Evolutionary conservation across 2,113 vertebrate genomes (phyloP).

Genomic region (Meles meles): DNA sequence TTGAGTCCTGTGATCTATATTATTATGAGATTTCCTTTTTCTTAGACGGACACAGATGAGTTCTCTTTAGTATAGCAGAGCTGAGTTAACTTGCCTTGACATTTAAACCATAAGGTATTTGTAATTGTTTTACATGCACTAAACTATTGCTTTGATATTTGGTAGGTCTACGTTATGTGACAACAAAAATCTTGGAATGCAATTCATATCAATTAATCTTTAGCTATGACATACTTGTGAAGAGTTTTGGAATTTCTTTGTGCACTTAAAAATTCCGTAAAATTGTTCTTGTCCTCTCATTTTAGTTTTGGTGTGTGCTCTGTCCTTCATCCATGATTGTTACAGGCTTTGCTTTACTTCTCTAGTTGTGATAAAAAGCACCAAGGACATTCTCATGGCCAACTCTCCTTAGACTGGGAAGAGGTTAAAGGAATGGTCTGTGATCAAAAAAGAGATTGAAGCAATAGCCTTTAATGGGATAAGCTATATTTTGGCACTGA

Average conservation of each 20-base stretch:
- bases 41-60: background rate
- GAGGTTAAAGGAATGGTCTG: background rate
- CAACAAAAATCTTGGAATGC: background rate
- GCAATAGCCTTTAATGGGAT: background rate
- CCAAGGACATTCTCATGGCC: background rate
- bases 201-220: background rate
- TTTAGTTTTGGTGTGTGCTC: background rate
- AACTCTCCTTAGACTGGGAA: background rate
- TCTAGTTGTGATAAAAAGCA: background rate
- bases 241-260: background rate
- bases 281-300: background rate
- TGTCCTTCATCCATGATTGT: background rate
- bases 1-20: background rate
- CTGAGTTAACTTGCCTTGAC: background rate
- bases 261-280: background rate
- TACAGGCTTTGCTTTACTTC: background rate
- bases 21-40: slow-evolving; percentile 20
- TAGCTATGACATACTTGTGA: background rate
- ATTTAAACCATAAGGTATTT: background rate
- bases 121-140: background rate
- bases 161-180: background rate
- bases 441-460: background rate
- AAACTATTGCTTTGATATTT: background rate
- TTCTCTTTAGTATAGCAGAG: background rate
- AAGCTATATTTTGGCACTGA: background rate